Evolutionary conservation across 2,888 invertebrate species (phyloP).

Genomic region (Anagyrus pseudococci): DNA sequence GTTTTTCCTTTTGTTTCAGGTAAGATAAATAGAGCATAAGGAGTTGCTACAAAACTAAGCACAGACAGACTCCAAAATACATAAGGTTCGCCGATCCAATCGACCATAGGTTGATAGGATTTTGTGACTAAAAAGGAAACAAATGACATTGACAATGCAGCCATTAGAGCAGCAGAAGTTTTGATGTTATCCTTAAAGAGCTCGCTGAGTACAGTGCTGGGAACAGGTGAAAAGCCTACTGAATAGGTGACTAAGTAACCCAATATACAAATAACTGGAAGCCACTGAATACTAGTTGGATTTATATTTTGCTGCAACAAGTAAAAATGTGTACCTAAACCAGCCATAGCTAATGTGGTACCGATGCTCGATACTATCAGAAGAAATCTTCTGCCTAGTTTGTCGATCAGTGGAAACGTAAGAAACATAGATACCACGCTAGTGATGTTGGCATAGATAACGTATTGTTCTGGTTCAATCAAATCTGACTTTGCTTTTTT

Average conservation of each 20-base stretch:
- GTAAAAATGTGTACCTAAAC: slow-evolving; percentile 46
- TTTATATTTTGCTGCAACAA: slow-evolving; percentile 41
- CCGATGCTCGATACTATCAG: slow-evolving; percentile 40
- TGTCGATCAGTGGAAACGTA: slow-evolving; percentile 39
- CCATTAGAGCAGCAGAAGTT: slow-evolving; percentile 37
- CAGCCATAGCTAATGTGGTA: slow-evolving; percentile 38
- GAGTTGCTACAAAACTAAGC: background rate
- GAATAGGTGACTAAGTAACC: slow-evolving; percentile 34
- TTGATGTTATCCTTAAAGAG: slow-evolving; percentile 41
- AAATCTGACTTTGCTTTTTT: slow-evolving; percentile 40
- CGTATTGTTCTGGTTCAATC: slow-evolving; percentile 43
- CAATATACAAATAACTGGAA: slow-evolving; percentile 44
- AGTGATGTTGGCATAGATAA: slow-evolving; percentile 41
- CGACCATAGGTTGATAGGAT: slow-evolving; percentile 41
- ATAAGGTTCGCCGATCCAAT: slow-evolving; percentile 35
- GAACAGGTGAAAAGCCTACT: slow-evolving; percentile 36
- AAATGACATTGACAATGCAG: slow-evolving; percentile 31
- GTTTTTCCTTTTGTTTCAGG: slow-evolving; percentile 56
- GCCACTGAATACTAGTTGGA: slow-evolving; percentile 43
- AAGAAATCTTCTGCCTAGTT: slow-evolving; percentile 37
- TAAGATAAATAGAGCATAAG: slow-evolving; percentile 29
- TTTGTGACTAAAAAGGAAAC: slow-evolving; percentile 40
- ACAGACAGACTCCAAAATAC: slow-evolving; percentile 25
- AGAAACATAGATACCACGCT: slow-evolving; percentile 34
- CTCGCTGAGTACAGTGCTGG: slow-evolving; percentile 40